phyloP scores from a whole-genome alignment of 2,797 vertebrate species.

The Trichosurus vulpecula region DNA sequence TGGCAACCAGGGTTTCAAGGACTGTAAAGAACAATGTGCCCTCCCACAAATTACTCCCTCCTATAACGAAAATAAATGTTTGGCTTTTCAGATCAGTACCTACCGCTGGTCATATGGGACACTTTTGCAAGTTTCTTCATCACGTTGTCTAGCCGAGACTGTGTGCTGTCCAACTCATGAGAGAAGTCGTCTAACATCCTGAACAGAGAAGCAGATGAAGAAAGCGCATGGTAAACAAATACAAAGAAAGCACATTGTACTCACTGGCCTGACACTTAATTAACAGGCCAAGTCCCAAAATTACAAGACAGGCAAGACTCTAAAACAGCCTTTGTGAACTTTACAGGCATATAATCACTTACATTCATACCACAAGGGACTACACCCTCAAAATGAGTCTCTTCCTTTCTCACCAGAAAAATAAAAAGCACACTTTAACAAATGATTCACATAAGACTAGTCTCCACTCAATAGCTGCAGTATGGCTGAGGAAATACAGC shows the following conservation, averaged over 20 bases:
- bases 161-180: slow-evolving; percentile 95
- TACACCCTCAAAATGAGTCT: not conserved
- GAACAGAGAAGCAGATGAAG: slow-evolving; percentile 66
- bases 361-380: not conserved
- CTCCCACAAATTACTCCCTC: not conserved
- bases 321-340: not conserved
- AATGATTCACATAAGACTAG: not conserved
- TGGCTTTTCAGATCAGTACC: slow-evolving; percentile 72
- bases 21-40: not conserved
- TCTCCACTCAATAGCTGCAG: not conserved
- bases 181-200: slow-evolving; percentile 98
- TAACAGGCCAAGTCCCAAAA: not conserved
- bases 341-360: not conserved
- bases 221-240: not conserved
- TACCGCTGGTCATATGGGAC: slow-evolving; percentile 99
- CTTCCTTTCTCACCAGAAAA: fast-evolving
- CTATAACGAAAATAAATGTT: not conserved
- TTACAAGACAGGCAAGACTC: not conserved
- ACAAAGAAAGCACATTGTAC: not conserved
- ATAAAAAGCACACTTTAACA: not conserved
- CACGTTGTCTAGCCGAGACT: slow-evolving; percentile 96
- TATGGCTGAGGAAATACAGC: not conserved
- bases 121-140: slow-evolving; percentile 99
- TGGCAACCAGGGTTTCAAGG: not conserved
- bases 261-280: fast-evolving